These are phyloP conservation scores for Heliothis subflexa DNA, from an alignment of 1,140 invertebrate genomes.

Conservation along the genomic window DNA sequence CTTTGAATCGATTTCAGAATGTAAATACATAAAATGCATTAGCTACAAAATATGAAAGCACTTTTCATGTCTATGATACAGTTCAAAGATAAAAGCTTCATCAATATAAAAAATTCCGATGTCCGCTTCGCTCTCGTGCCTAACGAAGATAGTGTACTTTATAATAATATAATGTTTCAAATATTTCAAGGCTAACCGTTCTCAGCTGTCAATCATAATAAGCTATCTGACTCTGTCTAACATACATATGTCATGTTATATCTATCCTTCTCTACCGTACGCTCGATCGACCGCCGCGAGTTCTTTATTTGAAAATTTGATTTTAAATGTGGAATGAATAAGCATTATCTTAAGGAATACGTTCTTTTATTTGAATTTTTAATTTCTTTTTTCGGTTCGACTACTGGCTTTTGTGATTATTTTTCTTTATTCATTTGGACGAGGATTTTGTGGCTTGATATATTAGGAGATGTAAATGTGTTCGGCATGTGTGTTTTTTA, in stretches of 20 bases:
- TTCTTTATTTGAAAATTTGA: conserved; percentile 86
- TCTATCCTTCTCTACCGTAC: conserved; percentile 66
- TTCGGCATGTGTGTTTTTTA: conserved; percentile 55
- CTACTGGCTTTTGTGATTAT: conserved; percentile 72
- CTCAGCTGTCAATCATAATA: conserved; percentile 86
- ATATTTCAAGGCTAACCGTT: conserved; percentile 86
- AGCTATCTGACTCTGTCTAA: conserved; percentile 79
- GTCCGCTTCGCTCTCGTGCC: conserved; percentile 65
- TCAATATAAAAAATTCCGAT: conserved; percentile 55
- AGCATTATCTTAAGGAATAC: conserved; percentile 85
- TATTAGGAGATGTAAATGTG: conserved; percentile 75
- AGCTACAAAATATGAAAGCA: conserved; percentile 37
- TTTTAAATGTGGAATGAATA: conserved; percentile 86
- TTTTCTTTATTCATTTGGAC: conserved; percentile 70
- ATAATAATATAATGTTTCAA: conserved; percentile 87
- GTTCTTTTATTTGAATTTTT: conserved; percentile 85
- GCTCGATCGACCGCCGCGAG: conserved; percentile 78
- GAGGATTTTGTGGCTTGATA: conserved; percentile 66
- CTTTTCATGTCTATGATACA: conserved; percentile 33
- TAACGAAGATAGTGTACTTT: conserved; percentile 85
- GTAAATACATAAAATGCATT: conserved; percentile 39
- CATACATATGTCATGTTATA: conserved; percentile 63
- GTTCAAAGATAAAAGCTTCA: conserved; percentile 37
- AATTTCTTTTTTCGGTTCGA: conserved; percentile 82
- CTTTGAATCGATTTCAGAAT: conserved; percentile 16